Conservation (phyloP, 2,888 invertebrate genomes). For the Hartigia nigra region DNA sequence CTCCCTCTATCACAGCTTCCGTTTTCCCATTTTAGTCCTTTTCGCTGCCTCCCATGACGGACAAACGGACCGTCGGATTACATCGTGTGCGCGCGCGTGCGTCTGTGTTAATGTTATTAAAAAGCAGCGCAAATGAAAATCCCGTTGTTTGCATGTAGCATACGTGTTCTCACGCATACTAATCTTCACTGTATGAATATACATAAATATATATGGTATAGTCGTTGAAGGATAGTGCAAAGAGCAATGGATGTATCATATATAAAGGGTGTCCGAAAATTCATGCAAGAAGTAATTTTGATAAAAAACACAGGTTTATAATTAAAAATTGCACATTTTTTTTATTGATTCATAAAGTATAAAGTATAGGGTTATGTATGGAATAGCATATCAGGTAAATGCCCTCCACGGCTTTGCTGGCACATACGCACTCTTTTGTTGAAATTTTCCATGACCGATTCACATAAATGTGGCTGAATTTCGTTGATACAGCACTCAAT, state of each 20-base stretch:
- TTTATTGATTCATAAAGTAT: no score
- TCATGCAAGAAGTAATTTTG: no score
- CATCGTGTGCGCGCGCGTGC: conserved; percentile 30
- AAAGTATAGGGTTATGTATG: no score
- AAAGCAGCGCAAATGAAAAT: conserved; percentile 39
- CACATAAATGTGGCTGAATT: no score
- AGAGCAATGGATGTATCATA: not conserved
- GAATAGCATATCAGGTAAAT: no score
- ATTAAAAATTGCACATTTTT: no score
- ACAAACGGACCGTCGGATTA: conserved; percentile 33
- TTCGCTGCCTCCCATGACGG: conserved; percentile 26
- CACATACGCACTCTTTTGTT: no score
- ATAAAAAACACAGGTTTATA: no score
- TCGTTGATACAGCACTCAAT: no score
- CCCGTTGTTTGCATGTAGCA: not conserved
- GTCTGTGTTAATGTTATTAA: conserved; percentile 38
- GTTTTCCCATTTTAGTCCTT: conserved; percentile 10
- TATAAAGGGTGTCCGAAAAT: no score
- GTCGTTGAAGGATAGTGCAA: not conserved
- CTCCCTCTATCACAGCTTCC: not conserved
- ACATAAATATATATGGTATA: not conserved
- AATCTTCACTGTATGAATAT: not conserved
- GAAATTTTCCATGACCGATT: no score
- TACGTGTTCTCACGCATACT: not conserved
- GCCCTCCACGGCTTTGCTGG: no score